phyloP scores from a whole-genome alignment of 2,888 invertebrate genomes.

The Hoplodrina ambigua region DNA sequence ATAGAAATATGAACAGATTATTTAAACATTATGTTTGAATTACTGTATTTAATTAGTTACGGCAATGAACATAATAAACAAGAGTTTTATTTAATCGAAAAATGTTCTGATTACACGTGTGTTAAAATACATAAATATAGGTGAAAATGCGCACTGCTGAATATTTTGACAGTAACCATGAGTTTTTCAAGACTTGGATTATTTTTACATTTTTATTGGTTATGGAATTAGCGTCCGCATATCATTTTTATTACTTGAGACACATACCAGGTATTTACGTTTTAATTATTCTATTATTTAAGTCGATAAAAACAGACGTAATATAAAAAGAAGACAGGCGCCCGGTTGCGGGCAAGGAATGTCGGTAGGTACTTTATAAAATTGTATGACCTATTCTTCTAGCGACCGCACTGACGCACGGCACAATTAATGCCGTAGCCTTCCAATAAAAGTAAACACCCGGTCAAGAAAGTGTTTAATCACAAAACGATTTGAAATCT shows the following conservation, averaged over 20 bases:
- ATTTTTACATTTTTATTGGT: conserved; percentile 29
- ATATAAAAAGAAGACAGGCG: no score
- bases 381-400: background rate
- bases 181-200: background rate
- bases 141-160: background rate
- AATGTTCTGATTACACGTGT: background rate
- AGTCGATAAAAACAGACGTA: no score
- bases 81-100: conserved; percentile 7
- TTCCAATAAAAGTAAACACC: no score
- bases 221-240: conserved; percentile 6
- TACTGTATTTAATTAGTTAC: conserved; percentile 10
- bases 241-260: conserved; percentile 19
- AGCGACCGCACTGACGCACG: no score
- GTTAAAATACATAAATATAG: conserved; percentile 19
- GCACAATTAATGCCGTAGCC: background rate
- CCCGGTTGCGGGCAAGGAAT: background rate
- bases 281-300: no score
- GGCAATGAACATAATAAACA: background rate
- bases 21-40: conserved; percentile 21
- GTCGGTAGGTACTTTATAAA: no score
- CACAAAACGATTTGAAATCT: no score
- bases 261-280: conserved; percentile 25
- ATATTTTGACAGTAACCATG: conserved; percentile 21
- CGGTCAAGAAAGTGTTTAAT: no score
- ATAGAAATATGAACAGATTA: background rate